Evolutionary conservation across 1,140 invertebrate species (phyloP).

Genomic region (Lineus longissimus): DNA sequence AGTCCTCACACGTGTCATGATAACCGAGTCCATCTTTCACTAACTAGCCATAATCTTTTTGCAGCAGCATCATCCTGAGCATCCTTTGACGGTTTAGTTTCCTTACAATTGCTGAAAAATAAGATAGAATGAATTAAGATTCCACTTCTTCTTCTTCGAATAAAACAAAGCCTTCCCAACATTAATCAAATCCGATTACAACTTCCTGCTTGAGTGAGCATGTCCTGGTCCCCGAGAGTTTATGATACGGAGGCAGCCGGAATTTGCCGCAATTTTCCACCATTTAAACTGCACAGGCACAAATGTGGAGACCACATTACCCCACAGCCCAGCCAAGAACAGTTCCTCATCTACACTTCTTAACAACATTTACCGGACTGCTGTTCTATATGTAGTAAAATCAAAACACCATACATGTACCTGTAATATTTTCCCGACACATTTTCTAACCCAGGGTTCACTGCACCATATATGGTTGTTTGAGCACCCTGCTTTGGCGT

Average conservation of each 20-base stretch:
- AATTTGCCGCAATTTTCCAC: no score
- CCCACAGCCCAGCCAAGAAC: neutral
- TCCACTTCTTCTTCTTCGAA: no score
- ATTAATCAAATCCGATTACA: no score
- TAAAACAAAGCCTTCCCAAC: no score
- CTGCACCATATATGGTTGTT: constrained; percentile 72
- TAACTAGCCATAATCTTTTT: constrained; percentile 68
- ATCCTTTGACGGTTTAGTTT: constrained; percentile 61
- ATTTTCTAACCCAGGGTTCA: constrained; percentile 65
- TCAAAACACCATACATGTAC: neutral
- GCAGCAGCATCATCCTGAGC: constrained; percentile 52
- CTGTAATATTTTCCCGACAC: constrained; percentile 63
- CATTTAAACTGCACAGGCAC: no score
- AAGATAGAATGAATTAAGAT: no score
- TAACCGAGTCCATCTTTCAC: constrained; percentile 51
- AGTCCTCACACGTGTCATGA: neutral
- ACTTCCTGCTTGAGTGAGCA: no score
- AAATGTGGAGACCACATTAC: no score
- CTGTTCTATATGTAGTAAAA: no score
- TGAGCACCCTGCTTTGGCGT: constrained; percentile 65
- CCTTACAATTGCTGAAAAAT: constrained; percentile 60
- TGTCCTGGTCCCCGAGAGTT: no score
- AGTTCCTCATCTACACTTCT: neutral
- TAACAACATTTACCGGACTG: no score
- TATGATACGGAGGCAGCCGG: no score